A percentile compares a stretch with the other conserved stretches of the same genome.
These are phyloP conservation scores for Zaprionus lachaisei DNA, from an alignment of 1,140 invertebrate genomes.

Conservation along the genomic window DNA sequence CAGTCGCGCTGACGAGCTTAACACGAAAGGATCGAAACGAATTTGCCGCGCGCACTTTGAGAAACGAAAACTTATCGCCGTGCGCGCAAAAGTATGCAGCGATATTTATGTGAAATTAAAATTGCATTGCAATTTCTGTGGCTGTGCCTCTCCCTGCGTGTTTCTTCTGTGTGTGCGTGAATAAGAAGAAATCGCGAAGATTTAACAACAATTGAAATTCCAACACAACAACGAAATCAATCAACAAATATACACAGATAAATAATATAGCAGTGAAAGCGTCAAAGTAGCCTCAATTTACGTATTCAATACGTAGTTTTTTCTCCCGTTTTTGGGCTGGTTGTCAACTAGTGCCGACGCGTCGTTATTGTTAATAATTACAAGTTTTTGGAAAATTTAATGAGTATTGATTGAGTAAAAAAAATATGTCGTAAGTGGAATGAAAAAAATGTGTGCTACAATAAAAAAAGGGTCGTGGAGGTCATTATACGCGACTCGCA, in stretches of 20 bases:
- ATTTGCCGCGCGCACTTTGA: constrained; percentile 24
- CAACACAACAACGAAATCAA: background rate
- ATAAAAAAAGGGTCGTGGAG: constrained; percentile 59
- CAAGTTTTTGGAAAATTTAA: constrained; percentile 77
- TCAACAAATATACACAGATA: background rate
- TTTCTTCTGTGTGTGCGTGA: background rate
- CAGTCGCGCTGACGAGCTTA: constrained; percentile 65
- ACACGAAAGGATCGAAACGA: constrained; percentile 62
- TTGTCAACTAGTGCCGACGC: background rate
- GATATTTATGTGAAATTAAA: constrained; percentile 20
- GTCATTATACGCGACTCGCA: constrained; percentile 57
- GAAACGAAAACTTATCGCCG: constrained; percentile 17
- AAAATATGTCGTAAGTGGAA: constrained; percentile 60
- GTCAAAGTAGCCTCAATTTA: constrained; percentile 5
- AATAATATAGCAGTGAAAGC: background rate
- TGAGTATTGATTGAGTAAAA: constrained; percentile 79
- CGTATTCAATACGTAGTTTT: background rate
- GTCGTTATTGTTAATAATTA: constrained; percentile 54
- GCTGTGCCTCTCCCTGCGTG: background rate
- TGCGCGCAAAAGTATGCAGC: constrained; percentile 64
- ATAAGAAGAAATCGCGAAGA: background rate
- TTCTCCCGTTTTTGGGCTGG: constrained; percentile 1
- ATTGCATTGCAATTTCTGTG: constrained; percentile 1
- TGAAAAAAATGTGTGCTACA: constrained; percentile 48
- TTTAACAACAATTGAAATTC: background rate